Percentiles rank a stretch among this genome's conserved stretches.
These are phyloP conservation scores for Myodes glareolus DNA, from an alignment of 2,113 vertebrate species.

Conservation along the genomic window DNA sequence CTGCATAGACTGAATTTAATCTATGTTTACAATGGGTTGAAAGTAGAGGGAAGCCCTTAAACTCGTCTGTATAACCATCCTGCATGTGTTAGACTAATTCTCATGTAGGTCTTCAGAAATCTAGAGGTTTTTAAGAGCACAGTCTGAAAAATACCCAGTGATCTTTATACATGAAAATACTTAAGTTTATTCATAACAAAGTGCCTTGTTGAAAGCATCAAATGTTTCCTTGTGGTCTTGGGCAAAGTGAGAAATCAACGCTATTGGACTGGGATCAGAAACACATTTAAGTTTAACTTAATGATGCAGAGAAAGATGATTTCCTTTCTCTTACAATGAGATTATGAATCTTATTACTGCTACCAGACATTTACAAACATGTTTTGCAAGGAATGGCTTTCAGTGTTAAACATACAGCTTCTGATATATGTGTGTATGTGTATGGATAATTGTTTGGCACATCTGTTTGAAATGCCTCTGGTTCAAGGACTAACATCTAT, in stretches of 20 bases:
- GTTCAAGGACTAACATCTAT: constrained; percentile 61
- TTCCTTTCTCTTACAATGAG: constrained; percentile 43
- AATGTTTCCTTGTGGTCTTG: constrained; percentile 15
- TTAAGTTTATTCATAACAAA: constrained; percentile 15
- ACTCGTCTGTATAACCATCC: accelerated
- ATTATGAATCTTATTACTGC: constrained; percentile 25
- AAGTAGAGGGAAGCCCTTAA: background rate
- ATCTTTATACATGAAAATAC: background rate
- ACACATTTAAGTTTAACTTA: background rate
- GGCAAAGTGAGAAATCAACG: constrained; percentile 20
- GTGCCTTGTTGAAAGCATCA: background rate
- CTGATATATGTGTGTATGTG: background rate
- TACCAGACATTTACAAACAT: constrained; percentile 50
- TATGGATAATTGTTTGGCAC: constrained; percentile 54
- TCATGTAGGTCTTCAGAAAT: background rate
- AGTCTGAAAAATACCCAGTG: background rate
- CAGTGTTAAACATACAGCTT: background rate
- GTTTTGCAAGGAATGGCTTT: constrained; percentile 40
- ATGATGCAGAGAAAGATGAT: constrained; percentile 32
- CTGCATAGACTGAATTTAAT: background rate
- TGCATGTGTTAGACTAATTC: background rate
- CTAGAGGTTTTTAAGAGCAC: background rate
- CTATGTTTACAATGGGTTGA: background rate
- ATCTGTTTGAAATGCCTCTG: constrained; percentile 67
- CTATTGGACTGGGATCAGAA: background rate